A percentile compares a stretch with the other conserved stretches of the same genome.
These are phyloP conservation scores for Procavia capensis DNA, from an alignment of 2,113 vertebrate species.

Conservation along the genomic window DNA sequence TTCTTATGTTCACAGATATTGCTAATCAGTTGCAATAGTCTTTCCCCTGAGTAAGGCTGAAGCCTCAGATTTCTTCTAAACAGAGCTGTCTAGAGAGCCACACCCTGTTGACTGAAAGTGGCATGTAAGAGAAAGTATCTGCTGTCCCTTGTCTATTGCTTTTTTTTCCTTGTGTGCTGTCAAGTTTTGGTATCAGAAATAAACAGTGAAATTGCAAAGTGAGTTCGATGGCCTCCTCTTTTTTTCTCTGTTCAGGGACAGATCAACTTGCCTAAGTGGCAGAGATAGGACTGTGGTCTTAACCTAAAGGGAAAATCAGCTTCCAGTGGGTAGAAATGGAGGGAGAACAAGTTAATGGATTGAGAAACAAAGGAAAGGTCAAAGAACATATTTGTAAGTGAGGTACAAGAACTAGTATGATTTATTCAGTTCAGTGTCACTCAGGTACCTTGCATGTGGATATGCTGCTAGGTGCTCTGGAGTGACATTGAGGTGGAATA, in stretches of 20 bases:
- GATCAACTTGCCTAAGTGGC: conserved; percentile 21
- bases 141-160: conserved; percentile 76
- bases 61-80: conserved; percentile 76
- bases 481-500: neutral
- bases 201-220: conserved; percentile 77
- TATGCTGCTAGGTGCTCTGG: neutral
- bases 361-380: conserved; percentile 5
- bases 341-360: conserved; percentile 5
- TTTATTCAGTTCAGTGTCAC: conserved; percentile 1
- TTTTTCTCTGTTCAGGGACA: conserved; percentile 11
- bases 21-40: conserved; percentile 70
- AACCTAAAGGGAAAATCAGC: neutral
- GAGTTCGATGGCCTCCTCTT: conserved; percentile 43
- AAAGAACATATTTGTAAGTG: conserved; percentile 9
- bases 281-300: conserved; percentile 21
- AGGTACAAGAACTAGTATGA: conserved; percentile 8
- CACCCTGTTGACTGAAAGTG: conserved; percentile 78
- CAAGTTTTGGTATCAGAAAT: conserved; percentile 82
- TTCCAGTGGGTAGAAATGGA: conserved; percentile 21
- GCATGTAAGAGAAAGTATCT: conserved; percentile 80
- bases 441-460: neutral
- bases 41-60: conserved; percentile 72
- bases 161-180: conserved; percentile 74
- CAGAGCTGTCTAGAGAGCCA: conserved; percentile 80
- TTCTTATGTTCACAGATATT: conserved; percentile 76